Evolutionary conservation across 1,140 invertebrate species (phyloP).

Genomic region (Bombus waltoni): DNA sequence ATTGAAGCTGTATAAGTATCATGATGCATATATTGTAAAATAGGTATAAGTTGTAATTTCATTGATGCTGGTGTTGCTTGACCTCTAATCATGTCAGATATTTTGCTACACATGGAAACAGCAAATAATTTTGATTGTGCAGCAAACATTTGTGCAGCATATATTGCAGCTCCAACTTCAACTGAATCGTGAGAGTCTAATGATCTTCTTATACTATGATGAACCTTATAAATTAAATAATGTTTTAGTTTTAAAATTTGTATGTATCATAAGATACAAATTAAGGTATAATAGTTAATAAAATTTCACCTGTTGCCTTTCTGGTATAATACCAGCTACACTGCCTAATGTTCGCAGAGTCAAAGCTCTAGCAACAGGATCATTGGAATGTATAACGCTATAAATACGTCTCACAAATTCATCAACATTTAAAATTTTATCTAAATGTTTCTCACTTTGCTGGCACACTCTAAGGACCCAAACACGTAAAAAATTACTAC

Average conservation of each 20-base stretch:
- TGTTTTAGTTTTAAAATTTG: conserved; percentile 1
- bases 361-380: conserved; percentile 95
- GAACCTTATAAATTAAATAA: conserved; percentile 84
- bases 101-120: conserved; percentile 97
- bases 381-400: conserved; percentile 98
- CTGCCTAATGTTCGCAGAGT: conserved; percentile 95
- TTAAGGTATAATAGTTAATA: conserved; percentile 12
- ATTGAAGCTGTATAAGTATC: conserved; percentile 92
- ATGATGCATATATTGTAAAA: conserved; percentile 97
- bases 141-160: conserved; percentile 96
- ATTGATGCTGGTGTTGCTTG: conserved; percentile 95
- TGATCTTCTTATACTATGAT: conserved; percentile 95
- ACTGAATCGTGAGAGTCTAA: conserved; percentile 97
- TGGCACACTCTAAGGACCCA: conserved; percentile 97
- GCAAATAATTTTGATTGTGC: conserved; percentile 96
- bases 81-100: conserved; percentile 97
- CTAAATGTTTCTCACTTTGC: conserved; percentile 97
- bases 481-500: conserved; percentile 95
- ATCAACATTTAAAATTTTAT: conserved; percentile 98
- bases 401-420: conserved; percentile 97
- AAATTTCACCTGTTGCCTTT: conserved; percentile 89
- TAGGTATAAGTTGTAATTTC: conserved; percentile 95
- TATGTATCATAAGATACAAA: background rate
- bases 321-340: conserved; percentile 95
- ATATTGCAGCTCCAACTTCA: conserved; percentile 97